A percentile compares a stretch with the other conserved stretches of the same genome.
These are phyloP conservation scores for Panopea generosa DNA, from an alignment of 2,888 invertebrate species.

Conservation along the genomic window DNA sequence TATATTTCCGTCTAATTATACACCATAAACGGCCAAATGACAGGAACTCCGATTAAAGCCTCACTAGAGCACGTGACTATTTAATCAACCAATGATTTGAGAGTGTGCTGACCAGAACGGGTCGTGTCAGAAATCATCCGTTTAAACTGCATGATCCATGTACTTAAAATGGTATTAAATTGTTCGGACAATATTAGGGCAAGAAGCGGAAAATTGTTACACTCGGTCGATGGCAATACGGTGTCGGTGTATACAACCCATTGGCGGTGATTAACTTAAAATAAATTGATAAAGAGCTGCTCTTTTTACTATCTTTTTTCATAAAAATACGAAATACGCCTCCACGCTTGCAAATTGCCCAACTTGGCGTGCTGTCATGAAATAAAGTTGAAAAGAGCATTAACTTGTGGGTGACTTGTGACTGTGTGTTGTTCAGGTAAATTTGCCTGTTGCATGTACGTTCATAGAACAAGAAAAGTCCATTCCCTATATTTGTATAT, in stretches of 20 bases:
- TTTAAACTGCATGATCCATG: constrained; percentile 7
- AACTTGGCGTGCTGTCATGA: no score
- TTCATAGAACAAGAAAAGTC: no score
- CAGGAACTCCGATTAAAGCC: constrained; percentile 50
- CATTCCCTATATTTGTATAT: no score
- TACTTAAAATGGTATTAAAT: constrained; percentile 47
- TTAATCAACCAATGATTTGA: constrained; percentile 49
- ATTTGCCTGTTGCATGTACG: no score
- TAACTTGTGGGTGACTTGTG: no score
- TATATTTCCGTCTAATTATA: constrained; percentile 41
- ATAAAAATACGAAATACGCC: no score
- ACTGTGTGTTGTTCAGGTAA: no score
- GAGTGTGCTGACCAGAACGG: constrained; percentile 22
- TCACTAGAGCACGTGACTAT: constrained; percentile 38
- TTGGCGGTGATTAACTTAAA: no score
- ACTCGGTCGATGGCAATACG: not conserved
- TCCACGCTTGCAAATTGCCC: no score
- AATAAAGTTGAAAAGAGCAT: no score
- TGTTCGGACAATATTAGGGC: not conserved
- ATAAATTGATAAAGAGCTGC: no score
- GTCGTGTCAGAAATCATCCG: constrained; percentile 36
- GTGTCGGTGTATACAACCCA: not conserved
- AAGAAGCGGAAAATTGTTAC: constrained; percentile 11
- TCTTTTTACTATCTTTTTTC: no score
- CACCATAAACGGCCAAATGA: constrained; percentile 20